Conservation (phyloP, 1,140 invertebrate species). For the Diorhabda elongata region DNA sequence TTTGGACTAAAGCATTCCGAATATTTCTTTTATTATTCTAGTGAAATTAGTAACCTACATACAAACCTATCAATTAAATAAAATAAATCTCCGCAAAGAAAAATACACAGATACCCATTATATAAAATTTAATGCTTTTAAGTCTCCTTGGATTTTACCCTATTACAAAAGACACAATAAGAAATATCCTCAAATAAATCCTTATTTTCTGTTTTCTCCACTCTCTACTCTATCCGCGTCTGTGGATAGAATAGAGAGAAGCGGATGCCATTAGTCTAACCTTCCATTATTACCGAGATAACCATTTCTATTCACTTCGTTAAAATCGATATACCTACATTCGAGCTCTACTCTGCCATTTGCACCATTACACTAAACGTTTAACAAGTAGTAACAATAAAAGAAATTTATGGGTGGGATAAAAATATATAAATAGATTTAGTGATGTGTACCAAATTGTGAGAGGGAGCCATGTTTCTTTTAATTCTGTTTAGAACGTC, state of each 20-base stretch:
- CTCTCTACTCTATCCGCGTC: neutral
- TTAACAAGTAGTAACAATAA: too few relatives aligned
- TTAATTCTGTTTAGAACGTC: too few relatives aligned
- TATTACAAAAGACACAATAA: constrained; percentile 1
- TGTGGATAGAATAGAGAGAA: neutral
- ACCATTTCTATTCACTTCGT: neutral
- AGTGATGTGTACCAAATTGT: too few relatives aligned
- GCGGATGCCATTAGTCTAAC: neutral
- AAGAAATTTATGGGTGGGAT: too few relatives aligned
- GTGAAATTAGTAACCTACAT: too few relatives aligned
- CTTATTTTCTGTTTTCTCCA: constrained; percentile 2
- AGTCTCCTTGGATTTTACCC: constrained; percentile 1
- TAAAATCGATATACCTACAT: constrained; percentile 1
- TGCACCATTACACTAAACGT: neutral
- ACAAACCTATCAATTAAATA: neutral
- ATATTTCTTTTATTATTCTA: too few relatives aligned
- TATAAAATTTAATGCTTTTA: neutral
- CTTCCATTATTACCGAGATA: constrained; percentile 1
- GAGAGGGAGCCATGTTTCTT: too few relatives aligned
- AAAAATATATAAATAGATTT: too few relatives aligned
- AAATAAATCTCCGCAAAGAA: neutral
- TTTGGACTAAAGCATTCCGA: too few relatives aligned
- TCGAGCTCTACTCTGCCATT: neutral
- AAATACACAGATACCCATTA: neutral
- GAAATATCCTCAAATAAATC: neutral